Conservation (phyloP, 1,140 invertebrate genomes). For the Manduca sexta region DNA sequence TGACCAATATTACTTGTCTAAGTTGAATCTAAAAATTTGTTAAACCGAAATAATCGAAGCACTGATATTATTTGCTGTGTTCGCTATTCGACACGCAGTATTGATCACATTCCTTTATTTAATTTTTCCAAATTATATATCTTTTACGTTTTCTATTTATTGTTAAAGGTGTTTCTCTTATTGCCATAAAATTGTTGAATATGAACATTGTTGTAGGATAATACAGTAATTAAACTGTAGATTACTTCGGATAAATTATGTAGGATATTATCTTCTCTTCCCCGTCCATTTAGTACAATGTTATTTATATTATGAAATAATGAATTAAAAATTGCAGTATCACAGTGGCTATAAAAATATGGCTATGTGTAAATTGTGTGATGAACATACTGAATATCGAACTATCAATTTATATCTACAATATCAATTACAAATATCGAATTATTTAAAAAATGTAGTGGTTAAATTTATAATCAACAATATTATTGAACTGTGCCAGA, state of each 20-base stretch:
- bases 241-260: too few relatives aligned
- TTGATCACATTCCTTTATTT: conserved; percentile 22
- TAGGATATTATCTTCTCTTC: background rate
- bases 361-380: too few relatives aligned
- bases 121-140: conserved; percentile 5
- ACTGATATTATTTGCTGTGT: too few relatives aligned
- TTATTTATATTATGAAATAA: background rate
- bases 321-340: background rate
- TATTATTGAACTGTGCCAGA: conserved; percentile 2
- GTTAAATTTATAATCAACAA: too few relatives aligned
- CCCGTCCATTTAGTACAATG: conserved; percentile 6
- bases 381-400: too few relatives aligned
- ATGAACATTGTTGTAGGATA: background rate
- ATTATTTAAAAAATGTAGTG: too few relatives aligned
- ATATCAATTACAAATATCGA: too few relatives aligned
- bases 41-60: too few relatives aligned
- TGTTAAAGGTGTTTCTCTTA: conserved; percentile 18
- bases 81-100: conserved; percentile 3
- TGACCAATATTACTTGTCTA: too few relatives aligned
- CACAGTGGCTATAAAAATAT: too few relatives aligned
- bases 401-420: too few relatives aligned
- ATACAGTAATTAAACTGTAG: background rate
- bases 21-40: too few relatives aligned
- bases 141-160: conserved; percentile 11
- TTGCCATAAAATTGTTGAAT: conserved; percentile 24